Conservation (phyloP, 2,797 vertebrate genomes). For the Myotis vivesi region DNA sequence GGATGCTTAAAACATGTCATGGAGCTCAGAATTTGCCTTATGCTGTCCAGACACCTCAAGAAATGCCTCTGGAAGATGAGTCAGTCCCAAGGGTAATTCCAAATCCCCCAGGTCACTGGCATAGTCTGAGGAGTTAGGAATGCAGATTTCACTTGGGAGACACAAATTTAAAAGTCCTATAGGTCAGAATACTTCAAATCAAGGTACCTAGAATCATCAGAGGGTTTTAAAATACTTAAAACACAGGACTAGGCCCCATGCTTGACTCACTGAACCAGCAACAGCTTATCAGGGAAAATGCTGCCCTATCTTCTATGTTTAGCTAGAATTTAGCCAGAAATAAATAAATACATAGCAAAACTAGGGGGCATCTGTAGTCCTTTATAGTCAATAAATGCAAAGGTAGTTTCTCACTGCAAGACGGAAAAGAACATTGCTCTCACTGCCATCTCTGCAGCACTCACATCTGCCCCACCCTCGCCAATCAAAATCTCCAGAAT, state of each 20-base stretch:
- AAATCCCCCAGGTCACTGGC: not conserved
- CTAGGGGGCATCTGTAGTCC: fast-evolving
- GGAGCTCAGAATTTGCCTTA: too few species aligned
- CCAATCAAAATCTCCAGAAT: not conserved
- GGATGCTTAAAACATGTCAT: not conserved
- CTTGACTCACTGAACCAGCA: not conserved
- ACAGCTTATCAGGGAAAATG: not conserved
- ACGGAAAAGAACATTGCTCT: not conserved
- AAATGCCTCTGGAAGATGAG: not conserved
- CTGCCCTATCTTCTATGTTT: not conserved
- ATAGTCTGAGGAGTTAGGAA: not conserved
- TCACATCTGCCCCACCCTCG: fast-evolving
- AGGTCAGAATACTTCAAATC: not conserved
- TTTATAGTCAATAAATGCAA: not conserved
- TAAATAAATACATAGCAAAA: not conserved
- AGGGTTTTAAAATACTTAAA: not conserved
- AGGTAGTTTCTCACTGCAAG: not conserved
- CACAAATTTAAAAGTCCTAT: not conserved
- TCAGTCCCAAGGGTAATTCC: too few species aligned
- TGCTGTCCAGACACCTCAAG: too few species aligned
- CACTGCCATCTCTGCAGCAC: not conserved
- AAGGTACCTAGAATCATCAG: not conserved
- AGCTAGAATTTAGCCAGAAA: not conserved
- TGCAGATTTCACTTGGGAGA: not conserved
- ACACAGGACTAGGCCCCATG: too few species aligned